These are phyloP conservation scores for Bambusicola thoracicus DNA, from an alignment of 2,113 vertebrate species.

Conservation along the genomic window DNA sequence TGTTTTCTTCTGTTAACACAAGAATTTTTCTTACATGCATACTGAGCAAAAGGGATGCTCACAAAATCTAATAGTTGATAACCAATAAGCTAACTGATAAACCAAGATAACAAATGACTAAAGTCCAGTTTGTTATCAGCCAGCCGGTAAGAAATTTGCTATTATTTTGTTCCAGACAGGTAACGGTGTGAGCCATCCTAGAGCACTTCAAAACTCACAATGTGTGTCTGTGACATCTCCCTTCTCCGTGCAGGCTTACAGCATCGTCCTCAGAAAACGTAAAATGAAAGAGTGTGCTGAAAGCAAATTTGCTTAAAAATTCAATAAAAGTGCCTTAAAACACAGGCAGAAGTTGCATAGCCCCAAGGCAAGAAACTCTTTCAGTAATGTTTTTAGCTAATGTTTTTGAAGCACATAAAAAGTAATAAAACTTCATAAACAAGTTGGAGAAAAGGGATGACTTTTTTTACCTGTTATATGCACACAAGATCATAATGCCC, in stretches of 20 bases:
- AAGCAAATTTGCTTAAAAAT: constrained; percentile 54
- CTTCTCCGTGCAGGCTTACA: not conserved
- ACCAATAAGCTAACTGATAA: not conserved
- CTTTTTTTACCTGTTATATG: not conserved
- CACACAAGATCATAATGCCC: not conserved
- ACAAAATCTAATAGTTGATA: not conserved
- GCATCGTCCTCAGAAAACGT: not conserved
- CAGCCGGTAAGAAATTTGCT: not conserved
- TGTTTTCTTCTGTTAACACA: not conserved
- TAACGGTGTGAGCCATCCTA: not conserved
- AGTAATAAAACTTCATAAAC: not conserved
- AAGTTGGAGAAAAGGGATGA: not conserved
- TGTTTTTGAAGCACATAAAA: constrained; percentile 17
- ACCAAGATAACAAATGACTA: not conserved
- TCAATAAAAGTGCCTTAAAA: constrained; percentile 55
- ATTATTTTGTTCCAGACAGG: not conserved
- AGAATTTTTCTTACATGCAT: not conserved
- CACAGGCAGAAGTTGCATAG: constrained; percentile 36
- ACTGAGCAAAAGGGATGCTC: not conserved
- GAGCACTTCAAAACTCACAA: not conserved
- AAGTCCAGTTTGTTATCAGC: not conserved
- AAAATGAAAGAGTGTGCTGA: not conserved
- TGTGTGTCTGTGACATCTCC: not conserved
- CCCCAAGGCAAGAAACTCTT: constrained; percentile 39
- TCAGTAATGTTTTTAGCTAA: constrained; percentile 19